Base-by-base conservation (phyloP, 1,140 invertebrate species). In the Gonatopus flavifemur region DNA sequence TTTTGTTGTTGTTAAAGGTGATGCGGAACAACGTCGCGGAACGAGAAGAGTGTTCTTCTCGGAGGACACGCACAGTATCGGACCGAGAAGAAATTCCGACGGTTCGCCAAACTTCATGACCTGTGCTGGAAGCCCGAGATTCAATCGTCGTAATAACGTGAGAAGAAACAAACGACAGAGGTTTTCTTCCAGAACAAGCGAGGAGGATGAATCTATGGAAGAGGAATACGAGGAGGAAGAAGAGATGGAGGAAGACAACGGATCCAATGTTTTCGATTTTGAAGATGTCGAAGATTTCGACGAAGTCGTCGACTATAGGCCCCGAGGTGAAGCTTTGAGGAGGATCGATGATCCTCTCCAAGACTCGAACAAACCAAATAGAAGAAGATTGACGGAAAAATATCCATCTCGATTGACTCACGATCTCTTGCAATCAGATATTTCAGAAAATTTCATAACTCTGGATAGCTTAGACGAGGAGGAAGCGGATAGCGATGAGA, bases 401-500 rank as follows among this genome's bases (percentile, higher is more conserved):
- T 65, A 65, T 33, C 63, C 64, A 2, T 30, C 52, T 2, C 43
- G 54, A 9, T 45, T 58, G 37, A 42, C 31, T 7, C 54, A 59
- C 13, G 57, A 72, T 9, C 15, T 58, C n/a, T 9, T 59, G 15
- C 56, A 58, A 18, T 52, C 46, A 19, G 64, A 63, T 7, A 62
- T 67, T 2, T n/a, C n/a, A n/a, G 44, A 41, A 0, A 51, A 50
- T 3, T 77, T 74, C 46, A 41, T 71, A 21, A 70, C 62, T 1
- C 35, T 76, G 12, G 72, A 72, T 50, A 70, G 70, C 4, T 59
- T 76, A 0, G 70, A 72, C 42, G 74, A 76, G 42, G 74, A 76
- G 42, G 75, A 71, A 31, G 72, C 59, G 24, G 76, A 76, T 56
- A 82, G 81, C 60, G 81, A 83, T 56, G 81, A 82, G 52, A 81